These are phyloP conservation scores for Aethina tumida DNA, from an alignment of 1,140 invertebrate genomes.

Conservation along the genomic window DNA sequence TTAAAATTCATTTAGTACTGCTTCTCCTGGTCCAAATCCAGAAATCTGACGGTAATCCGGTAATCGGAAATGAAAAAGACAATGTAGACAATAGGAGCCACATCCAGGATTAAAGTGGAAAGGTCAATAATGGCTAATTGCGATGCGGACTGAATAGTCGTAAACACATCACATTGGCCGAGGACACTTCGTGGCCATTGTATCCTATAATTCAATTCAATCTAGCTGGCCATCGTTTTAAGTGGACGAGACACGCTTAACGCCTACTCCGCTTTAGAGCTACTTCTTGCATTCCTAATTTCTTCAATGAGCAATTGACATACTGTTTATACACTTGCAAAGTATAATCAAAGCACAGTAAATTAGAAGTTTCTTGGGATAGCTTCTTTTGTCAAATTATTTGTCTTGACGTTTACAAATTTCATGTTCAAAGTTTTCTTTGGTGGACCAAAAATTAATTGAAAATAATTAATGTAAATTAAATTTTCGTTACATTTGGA, in stretches of 20 bases:
- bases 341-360: not conserved
- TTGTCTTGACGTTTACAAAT: too few species aligned
- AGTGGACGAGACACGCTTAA: slow-evolving; percentile 17
- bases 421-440: too few species aligned
- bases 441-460: too few species aligned
- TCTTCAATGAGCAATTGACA: slow-evolving; percentile 1
- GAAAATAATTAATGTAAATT: too few species aligned
- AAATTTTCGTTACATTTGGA: too few species aligned
- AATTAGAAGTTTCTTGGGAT: slow-evolving; percentile 2
- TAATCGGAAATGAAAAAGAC: too few species aligned
- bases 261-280: slow-evolving; percentile 7
- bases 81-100: not conserved
- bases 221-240: slow-evolving; percentile 11
- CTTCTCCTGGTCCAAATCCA: not conserved
- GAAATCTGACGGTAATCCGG: not conserved
- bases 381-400: not conserved
- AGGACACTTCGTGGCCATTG: slow-evolving; percentile 18
- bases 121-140: slow-evolving; percentile 14
- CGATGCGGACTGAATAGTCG: slow-evolving; percentile 12
- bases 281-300: slow-evolving; percentile 3
- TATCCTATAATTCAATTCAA: slow-evolving; percentile 17
- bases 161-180: slow-evolving; percentile 13
- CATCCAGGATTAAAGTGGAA: slow-evolving; percentile 10
- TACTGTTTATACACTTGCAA: not conserved
- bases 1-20: not conserved